phyloP scores from a whole-genome alignment of 2,888 invertebrate genomes.

The Cryptosula pallasiana region DNA sequence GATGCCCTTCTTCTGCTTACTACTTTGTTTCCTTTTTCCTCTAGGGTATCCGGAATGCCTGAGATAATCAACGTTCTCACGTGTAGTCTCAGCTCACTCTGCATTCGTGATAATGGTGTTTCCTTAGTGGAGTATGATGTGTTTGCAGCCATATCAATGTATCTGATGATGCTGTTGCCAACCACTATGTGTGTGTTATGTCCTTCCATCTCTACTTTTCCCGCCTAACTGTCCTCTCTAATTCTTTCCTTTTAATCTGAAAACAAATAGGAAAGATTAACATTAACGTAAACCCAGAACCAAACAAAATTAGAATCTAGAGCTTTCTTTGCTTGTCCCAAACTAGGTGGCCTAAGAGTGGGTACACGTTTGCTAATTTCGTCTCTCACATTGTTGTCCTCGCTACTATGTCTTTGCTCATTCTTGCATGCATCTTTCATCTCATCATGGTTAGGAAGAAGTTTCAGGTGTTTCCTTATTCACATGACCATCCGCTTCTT shows the following conservation, averaged over 20 bases:
- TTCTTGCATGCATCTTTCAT: not conserved
- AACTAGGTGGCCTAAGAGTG: not conserved
- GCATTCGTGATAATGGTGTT: not conserved
- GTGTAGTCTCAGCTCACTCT: not conserved
- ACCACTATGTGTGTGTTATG: not conserved
- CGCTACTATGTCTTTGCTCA: too few relatives aligned
- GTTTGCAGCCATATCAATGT: not conserved
- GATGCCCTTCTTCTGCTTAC: not conserved
- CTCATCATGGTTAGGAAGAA: not conserved
- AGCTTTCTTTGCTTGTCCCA: not conserved
- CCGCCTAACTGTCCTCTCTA: too few relatives aligned
- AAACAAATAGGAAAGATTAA: not conserved
- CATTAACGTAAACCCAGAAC: not conserved
- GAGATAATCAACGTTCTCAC: not conserved
- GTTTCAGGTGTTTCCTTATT: not conserved
- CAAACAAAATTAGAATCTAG: not conserved
- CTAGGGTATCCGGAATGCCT: not conserved
- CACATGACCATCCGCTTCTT: not conserved
- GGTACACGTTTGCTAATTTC: not conserved
- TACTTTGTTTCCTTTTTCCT: not conserved
- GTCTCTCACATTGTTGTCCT: too few relatives aligned
- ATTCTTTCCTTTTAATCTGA: not conserved
- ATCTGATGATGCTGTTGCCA: not conserved
- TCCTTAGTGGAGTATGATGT: not conserved
- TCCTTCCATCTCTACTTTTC: not conserved